A percentile compares a stretch with the other conserved stretches of the same genome.
Evolutionary conservation across 2,888 invertebrate genomes (phyloP).

Genomic region (Pasiphila rectangulata): DNA sequence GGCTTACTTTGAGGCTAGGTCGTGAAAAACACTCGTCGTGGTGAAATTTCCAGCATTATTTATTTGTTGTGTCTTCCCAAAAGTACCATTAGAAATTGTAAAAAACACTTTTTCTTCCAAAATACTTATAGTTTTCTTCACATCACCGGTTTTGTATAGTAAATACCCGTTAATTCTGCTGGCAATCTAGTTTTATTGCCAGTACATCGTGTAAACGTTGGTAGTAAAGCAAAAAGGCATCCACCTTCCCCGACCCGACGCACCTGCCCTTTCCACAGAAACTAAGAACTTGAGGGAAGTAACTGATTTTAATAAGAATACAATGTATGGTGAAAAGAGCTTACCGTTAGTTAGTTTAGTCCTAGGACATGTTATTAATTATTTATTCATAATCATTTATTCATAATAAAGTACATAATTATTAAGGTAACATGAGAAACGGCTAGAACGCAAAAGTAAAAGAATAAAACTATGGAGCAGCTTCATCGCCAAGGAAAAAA

Average conservation of each 20-base stretch:
- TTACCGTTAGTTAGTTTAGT: background rate
- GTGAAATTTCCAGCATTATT: no score
- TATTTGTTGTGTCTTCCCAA: no score
- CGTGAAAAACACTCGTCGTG: no score
- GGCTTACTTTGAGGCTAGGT: no score
- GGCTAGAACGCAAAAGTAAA: no score
- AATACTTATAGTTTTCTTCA: no score
- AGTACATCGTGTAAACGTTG: conserved; percentile 35
- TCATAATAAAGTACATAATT: no score
- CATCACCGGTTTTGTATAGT: conserved; percentile 24
- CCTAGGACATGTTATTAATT: background rate
- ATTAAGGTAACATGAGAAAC: no score
- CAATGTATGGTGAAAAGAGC: background rate
- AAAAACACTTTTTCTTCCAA: no score
- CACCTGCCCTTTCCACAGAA: conserved; percentile 47
- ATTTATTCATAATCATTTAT: background rate
- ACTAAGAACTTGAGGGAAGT: background rate
- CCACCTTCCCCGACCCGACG: conserved; percentile 47
- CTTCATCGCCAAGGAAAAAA: no score
- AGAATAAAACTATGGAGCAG: no score
- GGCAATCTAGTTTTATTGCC: conserved; percentile 27
- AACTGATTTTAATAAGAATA: background rate
- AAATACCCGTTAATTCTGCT: conserved; percentile 18
- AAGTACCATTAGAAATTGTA: no score
- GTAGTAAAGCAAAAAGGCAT: conserved; percentile 54